phyloP scores from a whole-genome alignment of 1,140 invertebrate species.

The Dendrolimus kikuchii region DNA sequence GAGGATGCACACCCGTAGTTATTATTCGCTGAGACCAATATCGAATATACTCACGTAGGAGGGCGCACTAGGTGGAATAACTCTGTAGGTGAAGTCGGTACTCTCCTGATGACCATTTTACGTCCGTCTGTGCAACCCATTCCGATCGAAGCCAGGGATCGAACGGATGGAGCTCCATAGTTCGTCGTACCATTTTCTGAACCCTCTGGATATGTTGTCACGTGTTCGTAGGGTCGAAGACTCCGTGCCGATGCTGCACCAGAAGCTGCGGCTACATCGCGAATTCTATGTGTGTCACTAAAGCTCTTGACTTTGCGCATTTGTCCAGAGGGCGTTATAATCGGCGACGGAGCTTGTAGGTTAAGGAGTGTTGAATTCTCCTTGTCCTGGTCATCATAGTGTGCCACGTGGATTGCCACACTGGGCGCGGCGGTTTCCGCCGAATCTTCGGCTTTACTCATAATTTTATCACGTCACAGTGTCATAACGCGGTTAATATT shows the following conservation, averaged over 20 bases:
- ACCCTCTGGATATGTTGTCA: slow-evolving; percentile 50
- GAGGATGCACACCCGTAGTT: slow-evolving; percentile 31
- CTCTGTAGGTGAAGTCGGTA: slow-evolving; percentile 86
- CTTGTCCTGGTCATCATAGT: slow-evolving; percentile 46
- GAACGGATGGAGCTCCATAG: slow-evolving; percentile 78
- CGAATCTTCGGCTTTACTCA: slow-evolving; percentile 56
- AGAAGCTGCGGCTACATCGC: slow-evolving; percentile 57
- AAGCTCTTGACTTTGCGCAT: slow-evolving; percentile 66
- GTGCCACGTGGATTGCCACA: slow-evolving; percentile 56
- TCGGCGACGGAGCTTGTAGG: slow-evolving; percentile 39
- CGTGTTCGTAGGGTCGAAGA: slow-evolving; percentile 61
- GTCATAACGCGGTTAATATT: slow-evolving; percentile 56
- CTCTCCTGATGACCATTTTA: slow-evolving; percentile 84
- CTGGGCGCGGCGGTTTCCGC: slow-evolving; percentile 51
- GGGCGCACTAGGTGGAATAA: slow-evolving; percentile 86
- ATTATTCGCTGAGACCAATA: slow-evolving; percentile 29
- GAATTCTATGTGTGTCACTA: slow-evolving; percentile 58
- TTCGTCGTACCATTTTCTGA: slow-evolving; percentile 67
- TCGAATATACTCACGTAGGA: slow-evolving; percentile 79
- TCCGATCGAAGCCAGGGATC: slow-evolving; percentile 85
- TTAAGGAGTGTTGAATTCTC: slow-evolving; percentile 48
- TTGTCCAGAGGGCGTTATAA: slow-evolving; percentile 57
- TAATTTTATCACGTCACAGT: slow-evolving; percentile 57
- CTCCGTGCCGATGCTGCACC: slow-evolving; percentile 60
- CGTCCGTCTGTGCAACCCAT: slow-evolving; percentile 90